These are phyloP conservation scores for Cactoblastis cactorum DNA, from an alignment of 2,888 invertebrate species.

Conservation along the genomic window DNA sequence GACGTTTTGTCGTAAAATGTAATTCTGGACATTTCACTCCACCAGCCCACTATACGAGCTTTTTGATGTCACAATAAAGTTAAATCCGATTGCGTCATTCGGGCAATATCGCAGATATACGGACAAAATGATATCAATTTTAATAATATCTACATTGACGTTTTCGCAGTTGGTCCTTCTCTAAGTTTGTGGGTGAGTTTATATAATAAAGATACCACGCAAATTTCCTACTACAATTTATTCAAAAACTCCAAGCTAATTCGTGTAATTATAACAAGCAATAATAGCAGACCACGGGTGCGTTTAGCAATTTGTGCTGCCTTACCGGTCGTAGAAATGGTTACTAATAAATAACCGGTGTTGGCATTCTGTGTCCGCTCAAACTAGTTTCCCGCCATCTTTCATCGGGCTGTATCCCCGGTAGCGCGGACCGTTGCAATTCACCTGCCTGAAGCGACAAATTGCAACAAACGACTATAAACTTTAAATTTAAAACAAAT, in stretches of 20 bases:
- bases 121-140: background rate
- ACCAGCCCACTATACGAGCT: background rate
- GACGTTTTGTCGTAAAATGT: background rate
- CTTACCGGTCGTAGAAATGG: conserved; percentile 4
- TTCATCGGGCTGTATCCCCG: conserved; percentile 4
- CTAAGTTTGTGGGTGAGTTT: no score
- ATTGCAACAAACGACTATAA: background rate
- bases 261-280: background rate
- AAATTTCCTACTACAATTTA: background rate
- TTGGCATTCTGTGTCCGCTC: background rate
- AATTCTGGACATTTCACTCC: conserved; percentile 7
- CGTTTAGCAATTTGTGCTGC: conserved; percentile 6
- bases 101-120: background rate
- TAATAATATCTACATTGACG: background rate
- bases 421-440: conserved; percentile 8
- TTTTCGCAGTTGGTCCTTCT: no score
- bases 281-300: background rate
- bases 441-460: background rate
- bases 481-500: background rate
- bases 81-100: background rate
- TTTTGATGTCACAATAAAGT: conserved; percentile 8
- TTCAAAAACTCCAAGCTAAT: background rate
- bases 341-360: conserved; percentile 8
- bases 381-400: conserved; percentile 5
- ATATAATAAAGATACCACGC: background rate